Percentiles rank a stretch among this genome's conserved stretches.
Evolutionary conservation across 2,113 vertebrate genomes (phyloP).

Genomic region (Arizona elegans): DNA sequence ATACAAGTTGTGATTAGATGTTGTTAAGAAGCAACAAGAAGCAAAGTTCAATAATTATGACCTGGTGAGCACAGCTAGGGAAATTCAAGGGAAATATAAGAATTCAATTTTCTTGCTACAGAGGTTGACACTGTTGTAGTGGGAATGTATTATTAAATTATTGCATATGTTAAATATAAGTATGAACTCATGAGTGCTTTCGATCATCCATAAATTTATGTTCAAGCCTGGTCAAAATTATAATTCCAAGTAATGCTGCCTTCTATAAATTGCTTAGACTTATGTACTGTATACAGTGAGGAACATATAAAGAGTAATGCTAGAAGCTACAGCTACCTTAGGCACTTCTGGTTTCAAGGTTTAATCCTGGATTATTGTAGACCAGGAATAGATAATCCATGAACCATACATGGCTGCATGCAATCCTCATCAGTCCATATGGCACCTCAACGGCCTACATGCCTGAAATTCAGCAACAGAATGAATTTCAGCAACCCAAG

Average conservation of each 20-base stretch:
- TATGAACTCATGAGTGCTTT: neutral
- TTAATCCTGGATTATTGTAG: neutral
- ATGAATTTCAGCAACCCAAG: neutral
- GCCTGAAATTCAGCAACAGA: neutral
- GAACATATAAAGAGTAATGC: neutral
- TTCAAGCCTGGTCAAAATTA: neutral
- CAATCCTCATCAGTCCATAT: neutral
- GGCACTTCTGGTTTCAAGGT: neutral
- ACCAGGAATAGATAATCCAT: neutral
- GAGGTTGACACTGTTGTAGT: neutral
- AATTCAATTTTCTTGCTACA: neutral
- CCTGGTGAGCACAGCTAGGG: neutral
- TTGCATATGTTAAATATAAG: neutral
- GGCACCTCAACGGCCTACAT: neutral
- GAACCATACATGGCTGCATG: neutral
- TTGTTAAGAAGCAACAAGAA: neutral
- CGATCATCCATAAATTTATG: neutral
- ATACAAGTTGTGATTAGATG: neutral
- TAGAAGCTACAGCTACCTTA: neutral
- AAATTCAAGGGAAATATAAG: neutral
- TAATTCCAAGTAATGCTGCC: neutral
- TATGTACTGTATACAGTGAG: neutral
- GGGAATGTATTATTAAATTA: neutral
- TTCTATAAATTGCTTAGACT: neutral
- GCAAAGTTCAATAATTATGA: neutral